These are phyloP conservation scores for Ceratina australensis DNA, from an alignment of 1,140 invertebrate species.

Conservation along the genomic window DNA sequence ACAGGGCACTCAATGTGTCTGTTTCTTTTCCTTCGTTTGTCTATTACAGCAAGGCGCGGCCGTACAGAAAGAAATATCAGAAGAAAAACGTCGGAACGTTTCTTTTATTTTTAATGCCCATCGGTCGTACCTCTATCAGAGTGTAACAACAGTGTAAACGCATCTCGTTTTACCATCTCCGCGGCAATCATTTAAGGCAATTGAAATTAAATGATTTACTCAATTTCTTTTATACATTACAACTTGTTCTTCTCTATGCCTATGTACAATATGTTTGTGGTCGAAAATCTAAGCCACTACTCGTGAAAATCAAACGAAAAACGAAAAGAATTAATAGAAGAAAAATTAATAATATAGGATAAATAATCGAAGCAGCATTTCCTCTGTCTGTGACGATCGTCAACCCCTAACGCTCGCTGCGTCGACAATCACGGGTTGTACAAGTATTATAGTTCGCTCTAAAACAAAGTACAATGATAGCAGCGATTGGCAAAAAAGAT, in stretches of 20 bases:
- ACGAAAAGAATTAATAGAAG: slow-evolving; percentile 11
- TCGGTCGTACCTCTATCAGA: slow-evolving; percentile 25
- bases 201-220: slow-evolving; percentile 44
- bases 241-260: slow-evolving; percentile 23
- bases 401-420: neutral
- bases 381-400: neutral
- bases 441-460: no score
- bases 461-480: slow-evolving; percentile 2
- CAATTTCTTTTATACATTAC: slow-evolving; percentile 37
- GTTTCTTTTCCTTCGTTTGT: no score
- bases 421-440: neutral
- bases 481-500: neutral
- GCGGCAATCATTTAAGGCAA: slow-evolving; percentile 37
- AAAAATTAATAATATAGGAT: neutral
- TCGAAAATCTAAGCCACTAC: slow-evolving; percentile 24
- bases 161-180: slow-evolving; percentile 17
- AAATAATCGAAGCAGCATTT: slow-evolving; percentile 10
- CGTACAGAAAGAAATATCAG: slow-evolving; percentile 4
- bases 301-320: slow-evolving; percentile 28
- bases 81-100: slow-evolving; percentile 11
- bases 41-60: no score
- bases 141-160: slow-evolving; percentile 27
- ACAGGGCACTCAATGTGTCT: no score
- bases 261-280: slow-evolving; percentile 22
- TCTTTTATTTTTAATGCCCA: slow-evolving; percentile 32